phyloP scores from a whole-genome alignment of 2,113 vertebrate species.

The Tupaia chinensis region DNA sequence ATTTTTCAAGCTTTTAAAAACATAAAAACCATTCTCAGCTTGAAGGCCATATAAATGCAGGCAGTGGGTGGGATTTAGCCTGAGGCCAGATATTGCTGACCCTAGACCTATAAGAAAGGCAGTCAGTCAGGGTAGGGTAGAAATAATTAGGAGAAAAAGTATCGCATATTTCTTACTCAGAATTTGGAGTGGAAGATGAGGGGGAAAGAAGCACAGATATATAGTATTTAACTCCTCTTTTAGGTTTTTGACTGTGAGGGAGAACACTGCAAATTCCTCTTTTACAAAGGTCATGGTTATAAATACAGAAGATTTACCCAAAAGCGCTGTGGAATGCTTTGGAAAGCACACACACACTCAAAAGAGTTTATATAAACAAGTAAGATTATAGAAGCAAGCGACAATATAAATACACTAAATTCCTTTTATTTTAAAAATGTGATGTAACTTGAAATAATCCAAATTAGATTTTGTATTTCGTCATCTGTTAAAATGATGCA shows the following conservation, averaged over 20 bases:
- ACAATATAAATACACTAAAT: neutral
- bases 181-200: neutral
- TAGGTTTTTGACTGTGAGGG: neutral
- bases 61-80: neutral
- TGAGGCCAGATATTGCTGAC: neutral
- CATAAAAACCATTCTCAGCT: neutral
- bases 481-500: neutral
- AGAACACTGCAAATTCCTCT: neutral
- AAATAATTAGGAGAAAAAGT: neutral
- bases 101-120: neutral
- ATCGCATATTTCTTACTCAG: neutral
- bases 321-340: constrained; percentile 32
- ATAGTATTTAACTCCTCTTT: neutral
- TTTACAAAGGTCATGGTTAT: neutral
- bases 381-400: constrained; percentile 39
- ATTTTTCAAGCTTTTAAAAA: constrained; percentile 6
- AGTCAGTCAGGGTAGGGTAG: neutral
- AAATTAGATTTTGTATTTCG: neutral
- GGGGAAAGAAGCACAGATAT: neutral
- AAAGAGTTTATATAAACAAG: constrained; percentile 39
- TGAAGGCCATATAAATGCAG: constrained; percentile 17
- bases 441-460: constrained; percentile 4
- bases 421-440: constrained; percentile 41
- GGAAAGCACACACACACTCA: neutral
- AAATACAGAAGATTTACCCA: neutral